Evolutionary conservation across 1,140 invertebrate genomes (phyloP).

Genomic region (Papilio xuthus): DNA sequence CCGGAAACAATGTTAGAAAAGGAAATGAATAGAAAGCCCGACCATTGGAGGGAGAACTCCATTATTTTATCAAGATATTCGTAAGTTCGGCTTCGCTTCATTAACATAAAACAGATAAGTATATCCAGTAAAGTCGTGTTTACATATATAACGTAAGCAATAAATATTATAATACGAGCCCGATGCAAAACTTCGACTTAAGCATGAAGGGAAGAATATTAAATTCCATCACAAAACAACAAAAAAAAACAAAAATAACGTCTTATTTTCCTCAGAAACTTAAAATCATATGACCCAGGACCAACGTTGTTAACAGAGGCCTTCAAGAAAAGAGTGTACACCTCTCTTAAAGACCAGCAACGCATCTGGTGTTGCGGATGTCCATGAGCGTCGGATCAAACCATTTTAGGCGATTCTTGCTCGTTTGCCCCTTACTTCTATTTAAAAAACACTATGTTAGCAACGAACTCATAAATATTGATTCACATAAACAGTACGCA

Average conservation of each 20-base stretch:
- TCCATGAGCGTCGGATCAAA: too few species aligned
- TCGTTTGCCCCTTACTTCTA: too few species aligned
- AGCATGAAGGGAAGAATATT: not conserved
- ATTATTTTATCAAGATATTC: constrained; percentile 27
- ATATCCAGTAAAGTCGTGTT: not conserved
- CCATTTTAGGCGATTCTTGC: too few species aligned
- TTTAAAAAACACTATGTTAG: too few species aligned
- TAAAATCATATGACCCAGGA: not conserved
- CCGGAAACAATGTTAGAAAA: constrained; percentile 20
- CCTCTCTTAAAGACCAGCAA: too few species aligned
- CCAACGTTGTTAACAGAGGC: too few species aligned
- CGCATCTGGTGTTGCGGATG: too few species aligned
- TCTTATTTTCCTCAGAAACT: not conserved
- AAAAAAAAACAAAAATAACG: too few species aligned
- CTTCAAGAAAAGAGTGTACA: too few species aligned
- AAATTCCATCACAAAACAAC: not conserved
- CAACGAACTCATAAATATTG: too few species aligned
- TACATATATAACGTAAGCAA: not conserved
- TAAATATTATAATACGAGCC: not conserved
- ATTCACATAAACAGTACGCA: not conserved
- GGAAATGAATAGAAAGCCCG: constrained; percentile 15
- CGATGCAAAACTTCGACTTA: not conserved
- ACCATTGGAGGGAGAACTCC: constrained; percentile 3
- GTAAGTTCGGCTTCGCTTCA: constrained; percentile 20
- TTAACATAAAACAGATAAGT: constrained; percentile 28